Percentiles rank a stretch among this genome's conserved stretches.
Conservation (phyloP, 35 echinoderm and acorn worm species). For the Diadema setosum region DNA sequence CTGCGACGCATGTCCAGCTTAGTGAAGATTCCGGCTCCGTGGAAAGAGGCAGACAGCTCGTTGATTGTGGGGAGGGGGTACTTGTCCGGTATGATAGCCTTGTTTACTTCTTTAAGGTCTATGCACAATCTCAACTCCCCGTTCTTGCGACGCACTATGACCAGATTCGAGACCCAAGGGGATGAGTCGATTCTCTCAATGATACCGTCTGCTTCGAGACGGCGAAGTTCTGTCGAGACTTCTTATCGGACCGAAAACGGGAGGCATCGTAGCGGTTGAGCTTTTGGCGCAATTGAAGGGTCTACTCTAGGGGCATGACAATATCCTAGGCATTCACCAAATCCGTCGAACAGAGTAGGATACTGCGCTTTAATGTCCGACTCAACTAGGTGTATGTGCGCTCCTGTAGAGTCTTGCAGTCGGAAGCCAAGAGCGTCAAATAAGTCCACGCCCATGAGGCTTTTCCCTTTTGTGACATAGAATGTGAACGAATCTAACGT, state of each 20-base stretch:
- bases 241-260: conserved; percentile 12
- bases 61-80: background rate
- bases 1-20: background rate
- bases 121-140: background rate
- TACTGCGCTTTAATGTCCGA: too few relatives aligned
- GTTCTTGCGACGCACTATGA: background rate
- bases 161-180: background rate
- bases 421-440: too few relatives aligned
- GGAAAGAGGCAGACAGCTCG: background rate
- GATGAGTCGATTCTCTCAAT: background rate
- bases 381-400: too few relatives aligned
- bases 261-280: too few relatives aligned
- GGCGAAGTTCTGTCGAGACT: background rate
- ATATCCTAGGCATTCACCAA: too few relatives aligned
- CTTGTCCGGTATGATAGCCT: conserved; percentile 4
- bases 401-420: too few relatives aligned
- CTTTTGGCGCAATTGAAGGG: too few relatives aligned
- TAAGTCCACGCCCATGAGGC: too few relatives aligned
- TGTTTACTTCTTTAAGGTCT: conserved; percentile 3
- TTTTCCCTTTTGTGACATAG: too few relatives aligned
- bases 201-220: background rate
- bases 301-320: too few relatives aligned
- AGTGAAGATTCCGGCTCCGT: background rate
- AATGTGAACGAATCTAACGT: too few relatives aligned
- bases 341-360: too few relatives aligned